Conservation (phyloP, 1,140 invertebrate genomes). For the Stenopsyche tienmushanensis region DNA sequence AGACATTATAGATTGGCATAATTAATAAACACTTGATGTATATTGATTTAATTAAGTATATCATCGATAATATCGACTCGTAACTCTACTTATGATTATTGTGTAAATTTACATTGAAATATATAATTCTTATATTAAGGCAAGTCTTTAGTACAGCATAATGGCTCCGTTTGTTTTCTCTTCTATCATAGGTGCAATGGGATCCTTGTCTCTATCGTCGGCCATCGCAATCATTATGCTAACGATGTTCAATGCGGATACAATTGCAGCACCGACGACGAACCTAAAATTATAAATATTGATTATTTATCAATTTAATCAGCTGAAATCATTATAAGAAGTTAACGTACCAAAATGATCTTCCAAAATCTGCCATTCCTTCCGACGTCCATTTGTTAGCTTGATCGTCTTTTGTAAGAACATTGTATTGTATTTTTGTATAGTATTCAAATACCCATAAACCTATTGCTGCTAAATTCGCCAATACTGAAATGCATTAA, state of each 20-base stretch:
- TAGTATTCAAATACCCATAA: constrained; percentile 72
- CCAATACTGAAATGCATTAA: constrained; percentile 61
- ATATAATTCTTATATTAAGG: not conserved
- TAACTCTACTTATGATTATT: too few species aligned
- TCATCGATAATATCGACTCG: too few species aligned
- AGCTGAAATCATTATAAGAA: not conserved
- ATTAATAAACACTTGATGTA: too few species aligned
- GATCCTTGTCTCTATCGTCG: constrained; percentile 63
- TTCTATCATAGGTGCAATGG: constrained; percentile 68
- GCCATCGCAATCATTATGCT: constrained; percentile 72
- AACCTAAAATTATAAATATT: constrained; percentile 61
- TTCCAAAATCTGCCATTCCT: constrained; percentile 67
- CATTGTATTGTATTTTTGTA: constrained; percentile 67
- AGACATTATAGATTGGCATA: too few species aligned
- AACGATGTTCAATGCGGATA: constrained; percentile 74
- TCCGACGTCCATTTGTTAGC: constrained; percentile 70
- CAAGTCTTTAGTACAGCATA: constrained; percentile 70
- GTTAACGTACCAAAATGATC: constrained; percentile 71
- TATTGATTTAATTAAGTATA: too few species aligned
- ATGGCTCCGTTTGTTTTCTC: constrained; percentile 83
- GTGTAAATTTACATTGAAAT: too few species aligned
- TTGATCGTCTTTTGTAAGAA: constrained; percentile 67
- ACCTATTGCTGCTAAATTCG: constrained; percentile 62
- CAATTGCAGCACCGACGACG: constrained; percentile 68
- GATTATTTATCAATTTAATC: not conserved